A percentile compares a stretch with the other conserved stretches of the same genome.
These are phyloP conservation scores for Montipora capricornis DNA, from an alignment of 64 coral and sea anemone genomes.

Conservation along the genomic window DNA sequence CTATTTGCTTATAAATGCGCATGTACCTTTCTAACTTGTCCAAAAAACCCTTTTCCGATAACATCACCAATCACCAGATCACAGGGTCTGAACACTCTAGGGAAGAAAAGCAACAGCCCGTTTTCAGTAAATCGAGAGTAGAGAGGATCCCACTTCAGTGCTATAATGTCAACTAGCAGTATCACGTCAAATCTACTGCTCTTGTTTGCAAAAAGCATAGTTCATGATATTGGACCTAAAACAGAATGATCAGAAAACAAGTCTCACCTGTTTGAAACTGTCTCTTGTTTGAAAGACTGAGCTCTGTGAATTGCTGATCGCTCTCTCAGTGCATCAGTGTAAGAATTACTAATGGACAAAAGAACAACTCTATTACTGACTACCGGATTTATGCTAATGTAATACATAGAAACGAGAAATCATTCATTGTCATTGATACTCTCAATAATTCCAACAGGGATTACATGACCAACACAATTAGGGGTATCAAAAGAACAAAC, in stretches of 20 bases:
- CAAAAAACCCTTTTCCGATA: slow-evolving; percentile 97
- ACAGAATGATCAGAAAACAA: background rate
- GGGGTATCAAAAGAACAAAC: too few relatives aligned
- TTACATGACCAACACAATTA: too few relatives aligned
- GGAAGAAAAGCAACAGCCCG: background rate
- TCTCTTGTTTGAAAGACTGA: slow-evolving; percentile 88
- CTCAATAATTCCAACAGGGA: too few relatives aligned
- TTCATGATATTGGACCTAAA: background rate
- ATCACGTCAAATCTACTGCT: too few relatives aligned
- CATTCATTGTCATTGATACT: too few relatives aligned
- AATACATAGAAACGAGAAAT: too few relatives aligned
- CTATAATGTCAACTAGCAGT: too few relatives aligned
- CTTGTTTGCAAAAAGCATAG: too few relatives aligned
- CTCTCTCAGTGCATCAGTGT: slow-evolving; percentile 60
- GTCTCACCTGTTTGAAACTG: slow-evolving; percentile 73
- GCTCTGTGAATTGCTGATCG: slow-evolving; percentile 74
- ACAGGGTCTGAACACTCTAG: slow-evolving; percentile 88
- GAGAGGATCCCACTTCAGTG: background rate
- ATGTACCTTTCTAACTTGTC: slow-evolving; percentile 95
- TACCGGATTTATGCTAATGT: too few relatives aligned
- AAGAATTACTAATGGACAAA: slow-evolving; percentile 58
- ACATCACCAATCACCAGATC: slow-evolving; percentile 95
- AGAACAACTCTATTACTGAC: background rate
- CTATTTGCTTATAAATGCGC: too few relatives aligned
- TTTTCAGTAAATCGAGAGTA: background rate